Conservation (phyloP, 2,797 vertebrate genomes). For the Craterocephalus amniculus region DNA sequence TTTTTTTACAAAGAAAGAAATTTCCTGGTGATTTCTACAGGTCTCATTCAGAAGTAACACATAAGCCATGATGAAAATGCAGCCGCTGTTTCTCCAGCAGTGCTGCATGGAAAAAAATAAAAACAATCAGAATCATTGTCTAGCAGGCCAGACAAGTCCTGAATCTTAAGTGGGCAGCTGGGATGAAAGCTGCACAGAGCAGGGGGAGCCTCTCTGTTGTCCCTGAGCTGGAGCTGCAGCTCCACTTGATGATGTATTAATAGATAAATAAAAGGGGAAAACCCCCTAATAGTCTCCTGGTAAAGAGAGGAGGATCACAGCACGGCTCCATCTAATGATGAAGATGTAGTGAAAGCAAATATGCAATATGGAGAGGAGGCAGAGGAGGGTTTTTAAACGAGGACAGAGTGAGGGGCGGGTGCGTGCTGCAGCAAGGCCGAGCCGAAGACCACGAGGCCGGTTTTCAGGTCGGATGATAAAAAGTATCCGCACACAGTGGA, state of each 20-base stretch:
- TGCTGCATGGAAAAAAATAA: neutral
- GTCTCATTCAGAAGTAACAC: neutral
- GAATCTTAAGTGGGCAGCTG: constrained; percentile 51
- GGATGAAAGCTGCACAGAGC: constrained; percentile 31
- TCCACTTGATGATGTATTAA: constrained; percentile 57
- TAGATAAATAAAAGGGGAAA: constrained; percentile 50
- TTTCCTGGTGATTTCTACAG: constrained; percentile 17
- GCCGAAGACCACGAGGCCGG: no score
- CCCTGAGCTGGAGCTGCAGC: constrained; percentile 27
- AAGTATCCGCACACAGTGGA: no score
- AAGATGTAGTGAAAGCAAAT: constrained; percentile 20
- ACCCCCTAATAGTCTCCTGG: constrained; percentile 41
- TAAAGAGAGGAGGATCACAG: constrained; percentile 17
- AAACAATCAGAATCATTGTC: constrained; percentile 59
- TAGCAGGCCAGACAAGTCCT: constrained; percentile 28
- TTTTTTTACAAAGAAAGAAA: neutral
- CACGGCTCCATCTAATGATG: constrained; percentile 25
- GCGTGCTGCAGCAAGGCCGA: neutral
- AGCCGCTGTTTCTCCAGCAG: constrained; percentile 14
- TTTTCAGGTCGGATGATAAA: no score
- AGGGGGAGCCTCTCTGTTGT: constrained; percentile 17
- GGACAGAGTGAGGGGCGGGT: neutral
- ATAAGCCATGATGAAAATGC: constrained; percentile 12
- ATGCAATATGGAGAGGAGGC: constrained; percentile 2
- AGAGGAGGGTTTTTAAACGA: constrained; percentile 23